phyloP scores from a whole-genome alignment of 2,888 invertebrate genomes.

The Mermis nigrescens region DNA sequence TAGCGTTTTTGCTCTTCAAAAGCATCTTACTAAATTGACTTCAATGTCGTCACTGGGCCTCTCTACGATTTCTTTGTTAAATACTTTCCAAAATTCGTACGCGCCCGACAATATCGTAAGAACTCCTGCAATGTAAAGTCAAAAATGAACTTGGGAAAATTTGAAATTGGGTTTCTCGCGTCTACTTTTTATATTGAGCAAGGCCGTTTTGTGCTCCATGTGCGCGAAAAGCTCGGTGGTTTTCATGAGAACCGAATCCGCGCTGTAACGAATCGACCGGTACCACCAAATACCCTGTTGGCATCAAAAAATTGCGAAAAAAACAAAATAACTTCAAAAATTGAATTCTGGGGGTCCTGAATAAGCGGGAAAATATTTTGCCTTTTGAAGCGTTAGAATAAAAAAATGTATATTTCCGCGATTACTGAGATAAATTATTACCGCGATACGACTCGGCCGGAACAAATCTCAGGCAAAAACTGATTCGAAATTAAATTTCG shows the following conservation, averaged over 20 bases:
- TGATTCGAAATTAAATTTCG: too few relatives aligned
- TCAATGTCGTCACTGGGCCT: conserved; percentile 81
- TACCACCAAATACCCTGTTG: conserved; percentile 88
- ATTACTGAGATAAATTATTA: too few relatives aligned
- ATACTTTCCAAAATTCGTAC: conserved; percentile 77
- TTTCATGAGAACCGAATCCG: conserved; percentile 73
- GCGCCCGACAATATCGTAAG: conserved; percentile 92
- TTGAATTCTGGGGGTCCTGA: too few relatives aligned
- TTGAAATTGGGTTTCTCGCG: conserved; percentile 7
- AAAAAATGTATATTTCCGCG: too few relatives aligned
- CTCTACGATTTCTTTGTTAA: conserved; percentile 80
- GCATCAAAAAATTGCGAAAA: conserved; percentile 9
- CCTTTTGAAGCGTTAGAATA: too few relatives aligned
- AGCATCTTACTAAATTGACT: conserved; percentile 55
- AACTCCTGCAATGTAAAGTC: conserved; percentile 39
- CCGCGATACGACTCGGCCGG: too few relatives aligned
- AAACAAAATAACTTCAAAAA: too few relatives aligned
- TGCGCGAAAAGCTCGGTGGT: conserved; percentile 91
- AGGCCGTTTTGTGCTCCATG: conserved; percentile 84
- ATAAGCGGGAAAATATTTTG: too few relatives aligned
- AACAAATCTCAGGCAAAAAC: too few relatives aligned
- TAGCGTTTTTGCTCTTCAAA: too few relatives aligned
- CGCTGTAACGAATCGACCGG: conserved; percentile 82
- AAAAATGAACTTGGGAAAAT: conserved; percentile 5
- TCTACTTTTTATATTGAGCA: conserved; percentile 71